Evolutionary conservation across 2,797 vertebrate species (phyloP).

Genomic region (Otolemur crassicaudatus): DNA sequence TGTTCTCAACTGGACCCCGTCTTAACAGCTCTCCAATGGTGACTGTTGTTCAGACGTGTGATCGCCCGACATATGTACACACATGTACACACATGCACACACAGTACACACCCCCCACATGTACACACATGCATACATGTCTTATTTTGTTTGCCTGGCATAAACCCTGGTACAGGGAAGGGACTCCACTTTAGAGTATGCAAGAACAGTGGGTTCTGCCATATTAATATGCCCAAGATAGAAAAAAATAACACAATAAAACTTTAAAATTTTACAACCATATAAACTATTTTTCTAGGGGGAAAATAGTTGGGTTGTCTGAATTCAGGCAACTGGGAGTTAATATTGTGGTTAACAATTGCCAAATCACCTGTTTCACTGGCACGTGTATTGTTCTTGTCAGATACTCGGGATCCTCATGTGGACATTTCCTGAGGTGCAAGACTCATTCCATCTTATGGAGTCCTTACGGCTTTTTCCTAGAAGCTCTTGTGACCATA

Average conservation of each 20-base stretch:
- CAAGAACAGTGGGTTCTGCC: not conserved
- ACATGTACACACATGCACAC: not conserved
- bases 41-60: no score
- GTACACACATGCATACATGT: not conserved
- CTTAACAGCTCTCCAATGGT: no score
- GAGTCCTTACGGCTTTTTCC: fast-evolving
- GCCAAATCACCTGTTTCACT: no score
- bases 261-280: not conserved
- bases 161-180: not conserved
- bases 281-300: not conserved
- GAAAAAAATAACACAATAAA: not conserved
- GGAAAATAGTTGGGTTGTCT: not conserved
- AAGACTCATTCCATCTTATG: fast-evolving
- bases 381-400: not conserved
- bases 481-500: fast-evolving
- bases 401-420: not conserved
- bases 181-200: not conserved
- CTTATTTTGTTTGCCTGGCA: not conserved
- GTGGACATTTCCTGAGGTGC: not conserved
- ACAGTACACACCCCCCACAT: no score
- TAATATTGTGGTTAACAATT: not conserved
- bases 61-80: no score
- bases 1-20: no score
- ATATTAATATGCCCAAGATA: not conserved
- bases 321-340: not conserved